These are phyloP conservation scores for Nemotelus pantherinus DNA, from an alignment of 2,888 invertebrate species.

Conservation along the genomic window DNA sequence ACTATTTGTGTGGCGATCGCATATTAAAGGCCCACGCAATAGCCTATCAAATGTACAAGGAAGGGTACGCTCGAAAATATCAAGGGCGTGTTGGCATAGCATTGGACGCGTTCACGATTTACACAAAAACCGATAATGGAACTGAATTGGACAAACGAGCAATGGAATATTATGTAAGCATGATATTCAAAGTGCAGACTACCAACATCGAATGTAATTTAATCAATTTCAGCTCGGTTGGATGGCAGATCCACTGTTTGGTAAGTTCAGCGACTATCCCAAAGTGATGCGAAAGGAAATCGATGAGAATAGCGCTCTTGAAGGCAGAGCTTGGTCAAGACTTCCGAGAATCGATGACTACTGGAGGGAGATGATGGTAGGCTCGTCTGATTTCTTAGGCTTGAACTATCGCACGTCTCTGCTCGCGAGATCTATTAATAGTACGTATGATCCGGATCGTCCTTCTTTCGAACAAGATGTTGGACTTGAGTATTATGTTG, in stretches of 20 bases:
- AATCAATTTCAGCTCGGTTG: slow-evolving; percentile 59
- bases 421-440: slow-evolving; percentile 50
- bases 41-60: slow-evolving; percentile 64
- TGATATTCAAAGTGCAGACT: not conserved
- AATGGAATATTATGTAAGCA: slow-evolving; percentile 56
- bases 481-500: slow-evolving; percentile 52
- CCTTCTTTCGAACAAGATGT: slow-evolving; percentile 68
- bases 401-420: slow-evolving; percentile 58
- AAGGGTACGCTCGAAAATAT: slow-evolving; percentile 60
- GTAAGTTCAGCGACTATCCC: slow-evolving; percentile 59
- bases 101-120: slow-evolving; percentile 55
- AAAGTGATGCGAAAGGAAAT: slow-evolving; percentile 57
- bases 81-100: slow-evolving; percentile 59
- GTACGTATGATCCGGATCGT: slow-evolving; percentile 60
- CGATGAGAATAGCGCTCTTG: slow-evolving; percentile 57
- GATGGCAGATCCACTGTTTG: slow-evolving; percentile 60
- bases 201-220: not conserved
- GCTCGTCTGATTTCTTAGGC: slow-evolving; percentile 58
- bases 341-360: slow-evolving; percentile 52
- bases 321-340: slow-evolving; percentile 58
- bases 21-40: slow-evolving; percentile 68
- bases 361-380: slow-evolving; percentile 54
- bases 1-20: slow-evolving; percentile 67
- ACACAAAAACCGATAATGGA: slow-evolving; percentile 53
- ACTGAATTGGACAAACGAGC: slow-evolving; percentile 53